Evolutionary conservation across 2,797 vertebrate genomes (phyloP).

Genomic region (Accipiter minullus): DNA sequence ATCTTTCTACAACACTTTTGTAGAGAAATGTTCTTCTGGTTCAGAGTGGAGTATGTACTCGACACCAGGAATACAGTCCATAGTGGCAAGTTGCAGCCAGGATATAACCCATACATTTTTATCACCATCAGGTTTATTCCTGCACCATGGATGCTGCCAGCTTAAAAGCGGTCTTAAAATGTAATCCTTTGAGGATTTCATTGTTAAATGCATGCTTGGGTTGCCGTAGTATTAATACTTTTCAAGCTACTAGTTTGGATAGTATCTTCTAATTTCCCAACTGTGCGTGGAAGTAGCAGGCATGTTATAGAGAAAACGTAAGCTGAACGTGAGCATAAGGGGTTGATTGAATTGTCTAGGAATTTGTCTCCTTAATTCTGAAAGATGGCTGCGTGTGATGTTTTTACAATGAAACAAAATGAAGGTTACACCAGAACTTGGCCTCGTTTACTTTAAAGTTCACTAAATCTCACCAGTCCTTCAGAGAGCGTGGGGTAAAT

Average conservation of each 20-base stretch:
- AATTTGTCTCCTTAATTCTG: background rate
- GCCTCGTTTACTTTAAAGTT: background rate
- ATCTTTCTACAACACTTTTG: background rate
- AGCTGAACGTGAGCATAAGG: background rate
- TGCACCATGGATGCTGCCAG: background rate
- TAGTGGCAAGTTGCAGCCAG: background rate
- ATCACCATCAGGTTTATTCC: background rate
- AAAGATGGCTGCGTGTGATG: background rate
- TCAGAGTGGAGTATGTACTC: background rate
- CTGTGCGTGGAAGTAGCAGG: background rate
- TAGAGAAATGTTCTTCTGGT: background rate
- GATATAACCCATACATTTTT: background rate
- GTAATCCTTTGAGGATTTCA: background rate
- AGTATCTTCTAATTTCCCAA: background rate
- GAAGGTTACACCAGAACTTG: slow-evolving; percentile 10
- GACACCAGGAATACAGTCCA: background rate
- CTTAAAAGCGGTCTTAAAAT: background rate
- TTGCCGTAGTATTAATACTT: background rate
- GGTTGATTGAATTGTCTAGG: slow-evolving; percentile 12
- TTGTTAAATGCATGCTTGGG: background rate
- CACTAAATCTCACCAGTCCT: background rate
- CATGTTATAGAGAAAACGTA: background rate
- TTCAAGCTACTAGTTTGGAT: background rate
- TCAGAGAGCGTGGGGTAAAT: background rate
- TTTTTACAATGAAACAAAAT: background rate